phyloP scores from a whole-genome alignment of 2,888 invertebrate species.

The Diplolepis rosae region DNA sequence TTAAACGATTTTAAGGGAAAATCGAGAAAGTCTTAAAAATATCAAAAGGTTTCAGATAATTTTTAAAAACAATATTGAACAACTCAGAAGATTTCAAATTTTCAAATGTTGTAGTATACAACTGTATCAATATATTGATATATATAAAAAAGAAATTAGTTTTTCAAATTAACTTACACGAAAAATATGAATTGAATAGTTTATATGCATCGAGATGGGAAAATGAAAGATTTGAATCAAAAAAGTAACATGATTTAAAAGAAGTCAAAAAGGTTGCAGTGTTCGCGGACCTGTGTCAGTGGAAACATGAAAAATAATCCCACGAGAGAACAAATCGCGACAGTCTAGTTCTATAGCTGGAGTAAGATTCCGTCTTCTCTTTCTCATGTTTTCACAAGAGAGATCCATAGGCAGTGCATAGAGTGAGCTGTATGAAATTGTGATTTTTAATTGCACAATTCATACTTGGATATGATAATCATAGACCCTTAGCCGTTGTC shows the following conservation, averaged over 20 bases:
- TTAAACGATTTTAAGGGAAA: too few relatives aligned
- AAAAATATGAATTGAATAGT: too few relatives aligned
- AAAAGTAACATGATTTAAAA: not conserved
- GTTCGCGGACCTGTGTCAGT: not conserved
- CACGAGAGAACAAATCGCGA: not conserved
- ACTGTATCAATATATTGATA: too few relatives aligned
- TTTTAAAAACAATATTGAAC: too few relatives aligned
- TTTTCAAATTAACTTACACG: too few relatives aligned
- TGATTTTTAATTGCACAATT: slow-evolving; percentile 44
- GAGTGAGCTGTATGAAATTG: slow-evolving; percentile 42
- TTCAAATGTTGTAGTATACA: too few relatives aligned
- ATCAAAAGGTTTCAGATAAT: too few relatives aligned
- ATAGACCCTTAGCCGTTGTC: slow-evolving; percentile 43
- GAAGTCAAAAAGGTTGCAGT: not conserved
- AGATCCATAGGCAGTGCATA: not conserved
- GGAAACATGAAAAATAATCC: not conserved
- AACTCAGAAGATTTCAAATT: too few relatives aligned
- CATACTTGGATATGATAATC: slow-evolving; percentile 40
- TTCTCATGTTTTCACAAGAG: slow-evolving; percentile 19
- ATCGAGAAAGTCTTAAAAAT: too few relatives aligned
- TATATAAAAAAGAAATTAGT: too few relatives aligned
- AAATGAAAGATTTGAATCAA: not conserved
- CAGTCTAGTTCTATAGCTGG: slow-evolving; percentile 4
- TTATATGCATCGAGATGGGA: not conserved
- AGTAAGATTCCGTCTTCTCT: slow-evolving; percentile 12